phyloP scores from a whole-genome alignment of 2,888 invertebrate species.

The Leucophenga montana region DNA sequence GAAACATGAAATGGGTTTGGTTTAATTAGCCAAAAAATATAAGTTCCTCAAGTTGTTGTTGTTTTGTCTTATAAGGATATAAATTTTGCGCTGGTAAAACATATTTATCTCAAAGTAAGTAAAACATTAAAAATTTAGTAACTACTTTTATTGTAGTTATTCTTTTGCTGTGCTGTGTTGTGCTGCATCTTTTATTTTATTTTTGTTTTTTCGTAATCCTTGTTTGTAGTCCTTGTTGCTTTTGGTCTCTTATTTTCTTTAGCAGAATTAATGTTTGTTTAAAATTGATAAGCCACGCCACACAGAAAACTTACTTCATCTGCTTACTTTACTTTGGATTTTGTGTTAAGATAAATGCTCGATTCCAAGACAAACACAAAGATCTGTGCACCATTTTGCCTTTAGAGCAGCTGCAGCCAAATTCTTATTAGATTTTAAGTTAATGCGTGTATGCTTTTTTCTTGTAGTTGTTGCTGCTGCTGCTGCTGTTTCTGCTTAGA shows the following conservation, averaged over 20 bases:
- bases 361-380: too few relatives aligned
- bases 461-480: too few relatives aligned
- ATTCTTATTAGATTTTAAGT: too few relatives aligned
- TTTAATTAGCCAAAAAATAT: slow-evolving; percentile 57
- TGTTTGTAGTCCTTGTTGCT: neutral
- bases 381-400: too few relatives aligned
- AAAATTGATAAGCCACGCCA: slow-evolving; percentile 15
- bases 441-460: too few relatives aligned
- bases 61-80: neutral
- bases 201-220: too few relatives aligned
- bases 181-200: too few relatives aligned
- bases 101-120: slow-evolving; percentile 13
- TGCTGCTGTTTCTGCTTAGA: too few relatives aligned
- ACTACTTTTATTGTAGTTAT: slow-evolving; percentile 28
- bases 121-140: slow-evolving; percentile 25
- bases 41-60: slow-evolving; percentile 32
- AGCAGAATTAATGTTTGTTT: slow-evolving; percentile 15
- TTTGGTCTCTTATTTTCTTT: neutral
- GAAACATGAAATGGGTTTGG: slow-evolving; percentile 61
- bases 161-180: neutral
- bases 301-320: too few relatives aligned
- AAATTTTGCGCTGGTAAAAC: slow-evolving; percentile 5
- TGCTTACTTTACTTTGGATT: too few relatives aligned
- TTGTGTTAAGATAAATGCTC: too few relatives aligned
- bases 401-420: too few relatives aligned